Base-by-base conservation (phyloP, 2,888 invertebrate genomes). In the Argyresthia goedartella region DNA sequence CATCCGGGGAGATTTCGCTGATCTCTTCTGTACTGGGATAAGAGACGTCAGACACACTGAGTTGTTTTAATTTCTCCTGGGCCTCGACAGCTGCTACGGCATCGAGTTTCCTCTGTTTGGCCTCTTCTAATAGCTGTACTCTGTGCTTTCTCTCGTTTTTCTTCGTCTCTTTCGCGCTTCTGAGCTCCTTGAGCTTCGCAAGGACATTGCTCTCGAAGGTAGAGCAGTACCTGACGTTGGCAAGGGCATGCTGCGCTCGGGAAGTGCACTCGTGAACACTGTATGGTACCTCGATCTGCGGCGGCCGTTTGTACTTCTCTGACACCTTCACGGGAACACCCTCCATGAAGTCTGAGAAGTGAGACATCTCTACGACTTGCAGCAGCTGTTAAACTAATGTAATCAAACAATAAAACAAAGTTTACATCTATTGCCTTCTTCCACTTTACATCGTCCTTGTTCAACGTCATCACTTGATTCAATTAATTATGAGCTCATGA, bases 311-410 rank as follows among this genome's bases (percentile, higher is more conserved):
- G 71, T 93, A 96, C 65, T 91, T 92, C 77, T 96, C 95, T 49
- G 94, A 92, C 76, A 96, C 95, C 88, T 95, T 95, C 55, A 96
- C 95, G 66, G 93, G 92, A 62, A 96, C 92, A 60, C 92, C 93
- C 79, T 95, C 95, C 91, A 94, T 92, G 67, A 89, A 92, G 68
- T 90, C 88, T 36, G 76, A 75, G 59, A 81, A 84, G 72, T 82
- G 85, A 72, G 84, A 84, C 86, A 86, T 86, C 76, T 74, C 82
- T 76, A 71, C 61, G 59, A 58, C 60, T 60, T 67, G 58, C 59
- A 60, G 57, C 54, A 55, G 58, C 59, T 57, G 54, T 67, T 67
- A 69, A 71, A 75, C 62, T 56, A 60, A 66, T 65, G 67, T 60
- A 66, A 66, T 66, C 69, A 79, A 74, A 78, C 76, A 80, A 81